phyloP scores from a whole-genome alignment of 1,140 invertebrate genomes.

The Diuraphis noxia region DNA sequence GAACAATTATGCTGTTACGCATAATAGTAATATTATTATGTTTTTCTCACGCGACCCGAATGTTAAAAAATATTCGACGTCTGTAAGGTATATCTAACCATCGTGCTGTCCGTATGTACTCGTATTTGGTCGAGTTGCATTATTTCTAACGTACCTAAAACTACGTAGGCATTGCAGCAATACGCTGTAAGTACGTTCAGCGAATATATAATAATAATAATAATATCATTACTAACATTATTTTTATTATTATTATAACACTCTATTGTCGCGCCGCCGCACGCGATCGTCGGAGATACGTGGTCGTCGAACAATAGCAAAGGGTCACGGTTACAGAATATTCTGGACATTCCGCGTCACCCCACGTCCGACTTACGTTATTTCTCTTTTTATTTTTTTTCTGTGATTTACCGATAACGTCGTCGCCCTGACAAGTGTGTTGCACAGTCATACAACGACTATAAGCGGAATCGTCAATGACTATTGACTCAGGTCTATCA shows the following conservation, averaged over 20 bases:
- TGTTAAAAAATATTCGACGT: background rate
- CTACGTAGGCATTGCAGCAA: background rate
- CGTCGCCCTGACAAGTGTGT: background rate
- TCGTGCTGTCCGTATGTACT: too few species aligned
- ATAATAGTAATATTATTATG: background rate
- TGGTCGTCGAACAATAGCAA: background rate
- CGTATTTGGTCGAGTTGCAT: background rate
- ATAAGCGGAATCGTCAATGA: background rate
- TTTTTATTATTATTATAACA: slow-evolving; percentile 1
- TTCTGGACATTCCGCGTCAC: slow-evolving; percentile 24
- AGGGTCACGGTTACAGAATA: slow-evolving; percentile 29
- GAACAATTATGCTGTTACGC: background rate
- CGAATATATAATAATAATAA: background rate
- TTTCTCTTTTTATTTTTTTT: background rate
- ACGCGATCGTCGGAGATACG: slow-evolving; percentile 11
- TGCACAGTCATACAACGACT: background rate
- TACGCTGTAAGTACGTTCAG: background rate
- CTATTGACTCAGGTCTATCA: background rate
- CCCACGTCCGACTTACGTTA: background rate
- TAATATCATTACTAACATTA: background rate
- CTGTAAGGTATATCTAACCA: background rate
- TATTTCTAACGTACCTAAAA: background rate
- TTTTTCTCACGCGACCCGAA: background rate
- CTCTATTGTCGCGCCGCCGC: background rate
- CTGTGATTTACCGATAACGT: background rate